A percentile compares a stretch with the other conserved stretches of the same genome.
Conservation (phyloP, 1,140 invertebrate species). For the Hyphantria cunea region DNA sequence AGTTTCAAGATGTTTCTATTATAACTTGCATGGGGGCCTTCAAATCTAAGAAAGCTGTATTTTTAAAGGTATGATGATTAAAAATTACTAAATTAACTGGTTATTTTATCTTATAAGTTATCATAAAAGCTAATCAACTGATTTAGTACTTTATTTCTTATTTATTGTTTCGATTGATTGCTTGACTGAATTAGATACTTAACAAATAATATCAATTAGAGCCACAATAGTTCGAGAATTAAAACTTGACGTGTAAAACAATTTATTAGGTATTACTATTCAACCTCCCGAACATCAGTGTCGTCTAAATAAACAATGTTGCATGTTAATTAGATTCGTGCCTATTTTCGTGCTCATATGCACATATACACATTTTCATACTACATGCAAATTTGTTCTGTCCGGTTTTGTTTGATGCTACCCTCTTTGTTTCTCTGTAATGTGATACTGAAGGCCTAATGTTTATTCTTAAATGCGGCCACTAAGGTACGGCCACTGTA, state of each 20-base stretch:
- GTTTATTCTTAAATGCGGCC: conserved; percentile 65
- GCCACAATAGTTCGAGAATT: no score
- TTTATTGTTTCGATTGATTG: no score
- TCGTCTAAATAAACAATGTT: no score
- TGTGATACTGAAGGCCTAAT: conserved; percentile 56
- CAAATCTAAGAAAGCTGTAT: conserved; percentile 72
- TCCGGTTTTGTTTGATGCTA: conserved; percentile 41
- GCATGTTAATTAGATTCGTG: neutral
- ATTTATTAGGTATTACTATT: no score
- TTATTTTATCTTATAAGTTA: neutral
- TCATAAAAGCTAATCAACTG: no score
- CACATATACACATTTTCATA: neutral
- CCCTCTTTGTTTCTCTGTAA: conserved; percentile 48
- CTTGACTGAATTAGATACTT: no score
- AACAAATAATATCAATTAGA: no score
- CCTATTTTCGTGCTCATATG: no score
- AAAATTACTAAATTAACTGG: neutral
- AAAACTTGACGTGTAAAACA: no score
- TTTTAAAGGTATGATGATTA: conserved; percentile 57
- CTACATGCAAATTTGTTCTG: conserved; percentile 5
- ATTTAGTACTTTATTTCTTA: no score
- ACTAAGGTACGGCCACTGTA: conserved; percentile 66
- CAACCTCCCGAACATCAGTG: no score
- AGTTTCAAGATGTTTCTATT: conserved; percentile 22
- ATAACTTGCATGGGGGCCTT: conserved; percentile 70